These are phyloP conservation scores for Polyommatus iphigenia DNA, from an alignment of 2,888 invertebrate genomes.

Conservation along the genomic window DNA sequence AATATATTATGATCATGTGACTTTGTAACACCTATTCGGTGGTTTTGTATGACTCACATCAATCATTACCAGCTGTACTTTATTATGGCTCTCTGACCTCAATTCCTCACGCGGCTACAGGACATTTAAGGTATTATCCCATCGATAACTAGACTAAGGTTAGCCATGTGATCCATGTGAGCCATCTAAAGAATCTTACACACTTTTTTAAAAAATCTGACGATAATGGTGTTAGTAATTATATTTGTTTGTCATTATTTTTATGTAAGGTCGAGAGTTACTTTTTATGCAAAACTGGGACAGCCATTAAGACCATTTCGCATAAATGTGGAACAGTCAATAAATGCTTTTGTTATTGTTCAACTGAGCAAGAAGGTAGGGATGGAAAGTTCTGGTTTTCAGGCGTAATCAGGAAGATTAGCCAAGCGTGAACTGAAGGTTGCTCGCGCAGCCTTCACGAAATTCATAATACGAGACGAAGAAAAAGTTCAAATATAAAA, in stretches of 20 bases:
- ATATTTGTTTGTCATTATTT: not conserved
- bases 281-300: too few relatives aligned
- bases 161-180: not conserved
- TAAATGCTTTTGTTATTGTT: constrained; percentile 6
- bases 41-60: constrained; percentile 16
- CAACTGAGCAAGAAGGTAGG: not conserved
- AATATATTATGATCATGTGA: not conserved
- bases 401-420: constrained; percentile 47
- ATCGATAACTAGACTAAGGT: constrained; percentile 31
- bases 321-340: not conserved
- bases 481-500: constrained; percentile 18
- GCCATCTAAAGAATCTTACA: not conserved
- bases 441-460: constrained; percentile 47
- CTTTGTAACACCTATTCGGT: constrained; percentile 3
- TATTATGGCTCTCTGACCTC: constrained; percentile 24
- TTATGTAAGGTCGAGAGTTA: not conserved
- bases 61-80: constrained; percentile 2
- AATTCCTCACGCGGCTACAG: constrained; percentile 19
- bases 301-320: not conserved
- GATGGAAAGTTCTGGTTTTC: constrained; percentile 37
- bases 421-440: constrained; percentile 54
- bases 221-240: not conserved
- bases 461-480: constrained; percentile 34
- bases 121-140: constrained; percentile 27
- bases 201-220: not conserved